These are phyloP conservation scores for Agapornis canus DNA, from an alignment of 2,797 vertebrate genomes.

Conservation along the genomic window DNA sequence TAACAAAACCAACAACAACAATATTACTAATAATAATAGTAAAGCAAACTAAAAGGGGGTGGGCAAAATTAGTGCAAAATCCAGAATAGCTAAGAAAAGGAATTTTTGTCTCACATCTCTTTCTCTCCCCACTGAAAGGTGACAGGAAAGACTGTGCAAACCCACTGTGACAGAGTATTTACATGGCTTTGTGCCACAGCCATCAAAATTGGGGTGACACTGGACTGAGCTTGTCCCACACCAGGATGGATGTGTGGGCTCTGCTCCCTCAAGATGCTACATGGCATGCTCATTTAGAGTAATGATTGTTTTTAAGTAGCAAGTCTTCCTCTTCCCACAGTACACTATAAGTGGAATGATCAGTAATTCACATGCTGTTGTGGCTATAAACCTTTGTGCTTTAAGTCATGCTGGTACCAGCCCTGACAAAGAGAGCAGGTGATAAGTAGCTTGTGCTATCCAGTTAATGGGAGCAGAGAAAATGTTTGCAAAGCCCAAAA, in stretches of 20 bases:
- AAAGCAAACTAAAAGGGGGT: background rate
- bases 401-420: background rate
- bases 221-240: background rate
- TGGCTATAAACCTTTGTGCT: background rate
- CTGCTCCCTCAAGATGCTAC: background rate
- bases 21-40: too few relatives aligned
- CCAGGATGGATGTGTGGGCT: background rate
- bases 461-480: background rate
- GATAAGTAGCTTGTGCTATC: background rate
- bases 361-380: background rate
- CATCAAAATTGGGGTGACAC: background rate
- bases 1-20: rapidly evolving
- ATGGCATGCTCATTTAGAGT: rapidly evolving
- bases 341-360: background rate
- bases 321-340: background rate
- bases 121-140: background rate
- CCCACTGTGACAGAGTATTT: background rate
- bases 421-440: background rate
- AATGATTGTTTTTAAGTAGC: background rate
- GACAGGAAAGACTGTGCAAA: background rate
- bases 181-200: background rate
- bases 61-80: background rate
- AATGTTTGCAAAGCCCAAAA: background rate
- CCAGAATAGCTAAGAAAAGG: background rate
- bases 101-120: background rate